A percentile compares a stretch with the other conserved stretches of the same genome.
Evolutionary conservation across 2,797 vertebrate genomes (phyloP).

Genomic region (Enteromius argenteus): DNA sequence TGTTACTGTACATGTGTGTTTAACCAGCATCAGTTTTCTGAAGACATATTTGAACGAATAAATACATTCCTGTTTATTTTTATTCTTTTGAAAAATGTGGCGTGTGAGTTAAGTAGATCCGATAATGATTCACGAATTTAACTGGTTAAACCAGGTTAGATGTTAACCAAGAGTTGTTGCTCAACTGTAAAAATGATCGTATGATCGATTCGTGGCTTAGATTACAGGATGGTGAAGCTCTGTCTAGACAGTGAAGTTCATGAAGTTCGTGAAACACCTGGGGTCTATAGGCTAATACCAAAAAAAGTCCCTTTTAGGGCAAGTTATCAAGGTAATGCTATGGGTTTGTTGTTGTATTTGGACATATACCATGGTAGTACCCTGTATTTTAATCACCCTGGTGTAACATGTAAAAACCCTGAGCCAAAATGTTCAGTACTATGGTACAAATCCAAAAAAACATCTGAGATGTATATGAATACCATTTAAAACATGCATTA

Average conservation of each 20-base stretch:
- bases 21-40: not conserved
- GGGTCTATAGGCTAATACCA: not conserved
- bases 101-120: not conserved
- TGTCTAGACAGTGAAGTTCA: not conserved
- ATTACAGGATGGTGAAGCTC: not conserved
- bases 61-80: not conserved
- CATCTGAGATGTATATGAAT: not conserved
- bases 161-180: conserved; percentile 33
- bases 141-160: conserved; percentile 23
- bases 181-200: conserved; percentile 8
- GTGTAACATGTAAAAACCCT: not conserved
- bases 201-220: conserved; percentile 10
- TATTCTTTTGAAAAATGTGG: not conserved
- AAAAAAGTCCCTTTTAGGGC: not conserved
- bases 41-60: not conserved
- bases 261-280: not conserved
- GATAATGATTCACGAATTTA: conserved; percentile 33
- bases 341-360: not conserved
- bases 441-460: not conserved
- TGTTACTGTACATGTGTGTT: conserved; percentile 13
- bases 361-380: not conserved
- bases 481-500: not conserved
- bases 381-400: not conserved
- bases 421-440: not conserved
- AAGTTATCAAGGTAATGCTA: not conserved